A percentile compares a stretch with the other conserved stretches of the same genome.
These are phyloP conservation scores for Salvelinus sp. DNA, from an alignment of 2,113 vertebrate species.

Conservation along the genomic window DNA sequence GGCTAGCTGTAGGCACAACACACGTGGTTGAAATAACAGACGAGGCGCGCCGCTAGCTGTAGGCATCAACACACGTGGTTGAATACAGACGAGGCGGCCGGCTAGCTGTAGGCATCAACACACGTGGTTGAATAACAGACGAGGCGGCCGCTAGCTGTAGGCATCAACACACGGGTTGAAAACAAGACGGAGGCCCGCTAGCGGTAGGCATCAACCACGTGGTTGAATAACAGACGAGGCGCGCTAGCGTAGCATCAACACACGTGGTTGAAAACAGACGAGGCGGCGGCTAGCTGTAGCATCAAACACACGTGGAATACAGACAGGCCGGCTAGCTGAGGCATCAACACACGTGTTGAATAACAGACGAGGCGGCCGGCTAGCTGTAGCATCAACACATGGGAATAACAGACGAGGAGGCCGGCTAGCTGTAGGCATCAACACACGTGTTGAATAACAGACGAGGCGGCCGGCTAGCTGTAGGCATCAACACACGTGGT, in stretches of 20 bases:
- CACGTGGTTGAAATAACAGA: too few relatives aligned
- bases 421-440: conserved; percentile 55
- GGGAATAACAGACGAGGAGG: too few relatives aligned
- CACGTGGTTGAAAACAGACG: too few relatives aligned
- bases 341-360: conserved; percentile 48
- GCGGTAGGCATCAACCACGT: conserved; percentile 58
- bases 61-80: conserved; percentile 51
- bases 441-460: too few relatives aligned
- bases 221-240: too few relatives aligned
- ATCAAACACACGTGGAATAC: conserved; percentile 42
- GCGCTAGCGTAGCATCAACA: conserved; percentile 52
- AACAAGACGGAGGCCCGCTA: too few relatives aligned
- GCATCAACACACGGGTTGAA: too few relatives aligned
- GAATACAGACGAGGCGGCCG: too few relatives aligned
- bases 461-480: neutral
- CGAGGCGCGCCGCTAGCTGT: conserved; percentile 3
- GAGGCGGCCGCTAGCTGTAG: too few relatives aligned
- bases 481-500: conserved; percentile 51
- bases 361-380: too few relatives aligned
- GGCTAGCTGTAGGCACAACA: conserved; percentile 43
- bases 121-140: too few relatives aligned
- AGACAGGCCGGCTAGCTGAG: conserved; percentile 10
- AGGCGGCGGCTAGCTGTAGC: conserved; percentile 24
- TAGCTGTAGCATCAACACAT: conserved; percentile 62
- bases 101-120: conserved; percentile 55